These are phyloP conservation scores for Brachyistius frenatus DNA, from an alignment of 2,113 vertebrate species.

Conservation along the genomic window DNA sequence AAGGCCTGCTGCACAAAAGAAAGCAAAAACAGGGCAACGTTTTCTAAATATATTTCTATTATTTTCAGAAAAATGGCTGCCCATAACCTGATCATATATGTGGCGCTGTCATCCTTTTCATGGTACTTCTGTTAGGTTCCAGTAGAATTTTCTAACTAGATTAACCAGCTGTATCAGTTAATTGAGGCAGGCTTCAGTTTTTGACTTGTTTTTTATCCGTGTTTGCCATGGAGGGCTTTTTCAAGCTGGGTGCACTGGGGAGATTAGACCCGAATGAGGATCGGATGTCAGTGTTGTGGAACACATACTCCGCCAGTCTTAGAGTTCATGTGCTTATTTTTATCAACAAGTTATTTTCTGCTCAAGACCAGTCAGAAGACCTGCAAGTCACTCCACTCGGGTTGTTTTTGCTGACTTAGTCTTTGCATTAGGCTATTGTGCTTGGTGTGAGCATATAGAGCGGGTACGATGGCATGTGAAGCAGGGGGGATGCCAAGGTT, in stretches of 20 bases:
- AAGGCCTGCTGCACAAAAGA: neutral
- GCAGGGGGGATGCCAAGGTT: slow-evolving; percentile 7
- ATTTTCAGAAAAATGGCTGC: neutral
- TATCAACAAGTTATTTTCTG: slow-evolving; percentile 85
- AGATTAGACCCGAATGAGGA: slow-evolving; percentile 41
- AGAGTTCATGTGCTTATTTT: slow-evolving; percentile 85
- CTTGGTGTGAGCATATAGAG: neutral
- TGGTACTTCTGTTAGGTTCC: too few relatives aligned
- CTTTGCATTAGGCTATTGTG: slow-evolving; percentile 10
- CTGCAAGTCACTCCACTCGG: slow-evolving; percentile 44
- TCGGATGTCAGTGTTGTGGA: slow-evolving; percentile 74
- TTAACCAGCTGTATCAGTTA: too few relatives aligned
- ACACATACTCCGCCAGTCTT: slow-evolving; percentile 56
- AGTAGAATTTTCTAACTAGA: too few relatives aligned
- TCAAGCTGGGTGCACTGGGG: slow-evolving; percentile 4
- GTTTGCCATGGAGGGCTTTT: slow-evolving; percentile 38
- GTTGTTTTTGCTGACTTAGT: slow-evolving; percentile 46
- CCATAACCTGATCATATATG: neutral
- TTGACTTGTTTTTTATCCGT: slow-evolving; percentile 11
- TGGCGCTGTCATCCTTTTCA: too few relatives aligned
- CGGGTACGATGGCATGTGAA: neutral
- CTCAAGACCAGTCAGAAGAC: slow-evolving; percentile 46
- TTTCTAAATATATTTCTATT: too few relatives aligned
- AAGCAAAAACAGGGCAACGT: neutral
- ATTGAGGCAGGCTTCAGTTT: neutral